These are phyloP conservation scores for Burhinus oedicnemus DNA, from an alignment of 2,113 vertebrate species.

Conservation along the genomic window DNA sequence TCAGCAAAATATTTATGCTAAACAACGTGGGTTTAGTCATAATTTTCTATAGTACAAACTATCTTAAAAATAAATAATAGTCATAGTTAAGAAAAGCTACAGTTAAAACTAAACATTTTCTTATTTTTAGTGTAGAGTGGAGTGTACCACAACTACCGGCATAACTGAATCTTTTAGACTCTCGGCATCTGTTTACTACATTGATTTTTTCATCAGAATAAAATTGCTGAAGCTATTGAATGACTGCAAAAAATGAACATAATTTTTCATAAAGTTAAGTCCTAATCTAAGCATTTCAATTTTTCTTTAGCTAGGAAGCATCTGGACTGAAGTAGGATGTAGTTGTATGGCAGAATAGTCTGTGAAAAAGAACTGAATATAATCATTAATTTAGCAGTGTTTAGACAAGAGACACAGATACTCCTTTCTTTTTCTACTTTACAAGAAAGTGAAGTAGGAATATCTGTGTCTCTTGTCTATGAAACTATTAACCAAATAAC, in stretches of 20 bases:
- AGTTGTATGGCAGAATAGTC: neutral
- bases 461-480: neutral
- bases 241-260: neutral
- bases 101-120: neutral
- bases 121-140: neutral
- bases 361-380: neutral
- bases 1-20: conserved; percentile 25
- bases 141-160: neutral
- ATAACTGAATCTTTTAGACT: neutral
- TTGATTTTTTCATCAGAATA: neutral
- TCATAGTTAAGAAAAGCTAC: neutral
- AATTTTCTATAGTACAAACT: neutral
- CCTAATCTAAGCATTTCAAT: neutral
- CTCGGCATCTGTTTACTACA: neutral
- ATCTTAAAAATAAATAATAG: conserved; percentile 8
- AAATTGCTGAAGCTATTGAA: neutral
- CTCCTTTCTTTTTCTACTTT: neutral
- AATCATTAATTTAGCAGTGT: neutral
- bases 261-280: neutral
- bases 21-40: neutral
- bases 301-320: neutral
- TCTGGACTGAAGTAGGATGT: neutral
- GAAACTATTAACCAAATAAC: neutral
- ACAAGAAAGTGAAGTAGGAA: neutral
- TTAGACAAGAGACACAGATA: neutral